A percentile compares a stretch with the other conserved stretches of the same genome.
Evolutionary conservation across 2,797 vertebrate genomes (phyloP).

Genomic region (Prionace glauca): DNA sequence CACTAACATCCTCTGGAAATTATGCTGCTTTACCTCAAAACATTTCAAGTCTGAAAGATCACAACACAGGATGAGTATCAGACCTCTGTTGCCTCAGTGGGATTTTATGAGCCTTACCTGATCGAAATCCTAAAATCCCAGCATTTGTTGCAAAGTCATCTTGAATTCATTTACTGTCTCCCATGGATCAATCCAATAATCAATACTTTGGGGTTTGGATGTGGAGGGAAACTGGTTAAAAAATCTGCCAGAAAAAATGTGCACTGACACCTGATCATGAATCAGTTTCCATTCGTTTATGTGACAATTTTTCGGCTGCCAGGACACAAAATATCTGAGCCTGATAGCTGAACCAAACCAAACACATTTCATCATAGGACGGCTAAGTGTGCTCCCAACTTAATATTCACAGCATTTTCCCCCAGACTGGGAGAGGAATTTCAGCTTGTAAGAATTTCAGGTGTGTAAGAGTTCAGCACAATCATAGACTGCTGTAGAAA

Average conservation of each 20-base stretch:
- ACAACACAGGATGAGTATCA: too few relatives aligned
- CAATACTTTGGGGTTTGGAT: neutral
- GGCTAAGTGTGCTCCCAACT: too few relatives aligned
- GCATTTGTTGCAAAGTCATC: neutral
- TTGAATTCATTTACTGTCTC: neutral
- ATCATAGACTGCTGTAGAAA: neutral
- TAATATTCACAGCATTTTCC: too few relatives aligned
- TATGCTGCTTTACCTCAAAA: neutral
- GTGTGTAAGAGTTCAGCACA: neutral
- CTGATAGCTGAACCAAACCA: neutral
- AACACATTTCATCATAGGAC: neutral
- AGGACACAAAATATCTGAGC: neutral
- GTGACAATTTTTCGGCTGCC: neutral
- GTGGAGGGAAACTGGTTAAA: too few relatives aligned
- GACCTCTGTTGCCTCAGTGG: too few relatives aligned
- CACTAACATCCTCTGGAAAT: neutral
- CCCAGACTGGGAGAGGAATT: neutral
- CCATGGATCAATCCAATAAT: neutral
- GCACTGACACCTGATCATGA: neutral
- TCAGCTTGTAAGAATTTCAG: neutral
- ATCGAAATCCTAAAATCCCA: too few relatives aligned
- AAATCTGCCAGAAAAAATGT: neutral
- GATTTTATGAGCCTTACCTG: too few relatives aligned
- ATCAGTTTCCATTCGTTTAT: neutral
- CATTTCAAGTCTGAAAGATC: too few relatives aligned